Evolutionary conservation across 1,140 invertebrate genomes (phyloP).

Genomic region (Amyelois transitella): DNA sequence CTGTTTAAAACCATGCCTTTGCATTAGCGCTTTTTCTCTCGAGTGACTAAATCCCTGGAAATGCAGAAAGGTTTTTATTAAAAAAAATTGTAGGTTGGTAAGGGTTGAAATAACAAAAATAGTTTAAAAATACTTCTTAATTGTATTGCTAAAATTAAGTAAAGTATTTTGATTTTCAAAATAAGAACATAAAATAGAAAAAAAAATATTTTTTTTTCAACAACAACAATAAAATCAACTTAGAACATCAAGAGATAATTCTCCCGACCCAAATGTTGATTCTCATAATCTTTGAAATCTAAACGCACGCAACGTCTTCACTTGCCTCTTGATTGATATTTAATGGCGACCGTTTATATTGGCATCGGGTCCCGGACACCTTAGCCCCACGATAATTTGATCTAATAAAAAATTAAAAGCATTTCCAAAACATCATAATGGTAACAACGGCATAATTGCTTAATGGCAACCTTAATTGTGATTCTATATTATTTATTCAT

Average conservation of each 20-base stretch:
- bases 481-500: conserved; percentile 71
- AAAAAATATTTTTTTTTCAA: background rate
- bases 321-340: conserved; percentile 57
- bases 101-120: too few species aligned
- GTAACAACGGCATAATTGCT: conserved; percentile 67
- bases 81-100: too few species aligned
- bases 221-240: background rate
- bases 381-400: conserved; percentile 55
- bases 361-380: conserved; percentile 41
- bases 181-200: background rate
- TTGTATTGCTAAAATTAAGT: too few species aligned
- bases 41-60: too few species aligned
- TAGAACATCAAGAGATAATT: background rate
- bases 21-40: too few species aligned
- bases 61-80: too few species aligned
- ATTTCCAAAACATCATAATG: conserved; percentile 69
- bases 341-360: conserved; percentile 48
- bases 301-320: conserved; percentile 14
- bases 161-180: background rate
- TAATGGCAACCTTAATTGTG: conserved; percentile 66
- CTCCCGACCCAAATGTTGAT: conserved; percentile 1
- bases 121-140: too few species aligned
- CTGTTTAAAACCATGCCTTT: too few species aligned
- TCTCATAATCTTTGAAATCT: conserved; percentile 5
- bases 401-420: conserved; percentile 73